Base-by-base conservation (phyloP, 1,140 invertebrate genomes). In the Drosophila saltans region DNA sequence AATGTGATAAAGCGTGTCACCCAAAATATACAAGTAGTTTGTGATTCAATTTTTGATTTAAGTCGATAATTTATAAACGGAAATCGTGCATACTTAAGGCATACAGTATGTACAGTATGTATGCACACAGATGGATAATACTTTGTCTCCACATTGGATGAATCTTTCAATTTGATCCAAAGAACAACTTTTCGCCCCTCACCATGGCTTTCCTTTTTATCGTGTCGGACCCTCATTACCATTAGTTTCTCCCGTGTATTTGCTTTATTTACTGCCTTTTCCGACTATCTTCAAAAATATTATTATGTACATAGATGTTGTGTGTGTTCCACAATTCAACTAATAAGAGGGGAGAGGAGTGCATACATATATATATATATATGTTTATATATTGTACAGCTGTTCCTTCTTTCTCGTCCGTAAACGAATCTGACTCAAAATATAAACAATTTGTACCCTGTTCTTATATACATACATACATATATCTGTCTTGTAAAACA, bases 1-100 rank as follows among this genome's bases (percentile, higher is more conserved):
- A 40, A 59, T 30, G 33, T 16, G 30, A 59, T 45, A 9, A 41
- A 30, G 69, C 70, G 66, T 57, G 56, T 11, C 68, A 59, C 11
- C 24, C 21, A 24, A 52, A 52, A 52, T 10, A 52, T 36, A 52
- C 9, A 52, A 52, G 1, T 52, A 52, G n/a, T 26, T 52, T 52
- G 45, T 52, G 45, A 52, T 52, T 52, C 45, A 52, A 52, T 52
- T 52, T 52, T 52, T 24, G 21, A 26, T 52, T 26, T 8, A 52
- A 52, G 45, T 52, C 21, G 45, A 52, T 52, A 26, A 52, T 52
- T 48, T 16, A 48, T 24, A 8, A 48, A 48, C 45, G 6, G n/a
- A 48, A 48, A 48, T 16, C 16, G 2, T 21, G 8, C 16, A 16
- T 16, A 45, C 16, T 45, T 45, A 45, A 45, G n/a, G 33, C 33